Percentiles rank a stretch among this genome's conserved stretches.
phyloP scores from a whole-genome alignment of 2,797 vertebrate species.

The Tolypeutes matacus region DNA sequence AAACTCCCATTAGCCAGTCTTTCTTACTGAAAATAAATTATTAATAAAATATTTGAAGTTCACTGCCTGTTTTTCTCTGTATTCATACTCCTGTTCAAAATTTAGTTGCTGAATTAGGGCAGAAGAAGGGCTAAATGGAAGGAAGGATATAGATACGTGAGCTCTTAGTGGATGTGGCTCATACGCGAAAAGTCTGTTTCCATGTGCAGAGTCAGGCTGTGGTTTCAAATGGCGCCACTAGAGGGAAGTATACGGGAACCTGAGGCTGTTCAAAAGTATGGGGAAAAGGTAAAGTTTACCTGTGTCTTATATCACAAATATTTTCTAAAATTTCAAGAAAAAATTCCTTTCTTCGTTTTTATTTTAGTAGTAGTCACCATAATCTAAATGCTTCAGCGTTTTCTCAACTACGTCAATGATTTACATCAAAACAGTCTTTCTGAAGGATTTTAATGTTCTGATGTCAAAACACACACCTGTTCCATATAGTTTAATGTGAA shows the following conservation, averaged over 20 bases:
- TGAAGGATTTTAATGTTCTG: constrained; percentile 23
- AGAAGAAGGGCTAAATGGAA: background rate
- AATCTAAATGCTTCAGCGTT: background rate
- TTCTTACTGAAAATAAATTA: constrained; percentile 99
- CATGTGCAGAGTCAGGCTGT: constrained; percentile 53
- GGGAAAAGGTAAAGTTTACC: background rate
- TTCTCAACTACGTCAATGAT: background rate
- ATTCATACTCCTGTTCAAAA: constrained; percentile 43
- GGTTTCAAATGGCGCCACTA: constrained; percentile 79
- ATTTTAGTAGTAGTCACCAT: background rate
- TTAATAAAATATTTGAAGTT: constrained; percentile 95
- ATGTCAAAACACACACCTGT: background rate
- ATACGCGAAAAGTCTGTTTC: background rate
- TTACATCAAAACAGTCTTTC: background rate
- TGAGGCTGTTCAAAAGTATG: background rate
- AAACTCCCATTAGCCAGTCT: constrained; percentile 99
- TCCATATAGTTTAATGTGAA: constrained; percentile 11
- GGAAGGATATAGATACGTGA: background rate
- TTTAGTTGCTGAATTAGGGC: background rate
- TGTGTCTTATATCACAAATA: background rate
- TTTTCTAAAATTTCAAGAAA: constrained; percentile 28
- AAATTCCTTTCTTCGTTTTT: background rate
- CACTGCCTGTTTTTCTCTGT: constrained; percentile 84
- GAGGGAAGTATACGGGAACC: constrained; percentile 82
- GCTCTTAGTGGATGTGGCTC: background rate